Percentiles rank a stretch among this genome's conserved stretches.
Conservation (phyloP, 2,113 vertebrate genomes). For the Epinephelus moara region DNA sequence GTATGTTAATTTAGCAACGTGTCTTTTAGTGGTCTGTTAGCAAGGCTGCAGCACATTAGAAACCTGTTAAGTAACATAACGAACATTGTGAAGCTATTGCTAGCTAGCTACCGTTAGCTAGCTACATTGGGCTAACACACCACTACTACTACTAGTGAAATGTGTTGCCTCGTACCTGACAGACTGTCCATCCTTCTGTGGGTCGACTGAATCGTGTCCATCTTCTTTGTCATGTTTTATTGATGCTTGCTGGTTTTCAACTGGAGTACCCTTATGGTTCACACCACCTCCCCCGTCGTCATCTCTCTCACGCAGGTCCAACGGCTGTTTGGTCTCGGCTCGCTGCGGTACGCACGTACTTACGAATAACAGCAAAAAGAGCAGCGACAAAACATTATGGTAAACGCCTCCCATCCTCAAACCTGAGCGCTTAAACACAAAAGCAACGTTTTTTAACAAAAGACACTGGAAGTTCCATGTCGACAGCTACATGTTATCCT, state of each 20-base stretch:
- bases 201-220: not conserved
- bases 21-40: not conserved
- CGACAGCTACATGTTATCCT: conserved; percentile 39
- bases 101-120: conserved; percentile 6
- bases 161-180: conserved; percentile 57
- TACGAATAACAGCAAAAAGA: conserved; percentile 54
- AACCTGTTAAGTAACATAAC: not conserved
- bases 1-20: not conserved
- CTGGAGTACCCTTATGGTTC: not conserved
- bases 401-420: conserved; percentile 65
- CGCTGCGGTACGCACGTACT: conserved; percentile 31
- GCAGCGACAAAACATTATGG: conserved; percentile 19
- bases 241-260: conserved; percentile 16
- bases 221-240: conserved; percentile 4
- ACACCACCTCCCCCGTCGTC: conserved; percentile 25
- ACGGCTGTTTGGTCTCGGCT: conserved; percentile 15
- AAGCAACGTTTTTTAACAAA: conserved; percentile 35
- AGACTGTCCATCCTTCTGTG: conserved; percentile 34
- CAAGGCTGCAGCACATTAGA: not conserved
- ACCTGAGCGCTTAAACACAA: conserved; percentile 16
- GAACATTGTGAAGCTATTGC: not conserved
- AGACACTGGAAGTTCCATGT: conserved; percentile 54
- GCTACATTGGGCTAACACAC: not conserved
- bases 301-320: conserved; percentile 33
- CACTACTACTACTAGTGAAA: not conserved